These are phyloP conservation scores for Bombyx mandarina DNA, from an alignment of 1,140 invertebrate species.

Conservation along the genomic window DNA sequence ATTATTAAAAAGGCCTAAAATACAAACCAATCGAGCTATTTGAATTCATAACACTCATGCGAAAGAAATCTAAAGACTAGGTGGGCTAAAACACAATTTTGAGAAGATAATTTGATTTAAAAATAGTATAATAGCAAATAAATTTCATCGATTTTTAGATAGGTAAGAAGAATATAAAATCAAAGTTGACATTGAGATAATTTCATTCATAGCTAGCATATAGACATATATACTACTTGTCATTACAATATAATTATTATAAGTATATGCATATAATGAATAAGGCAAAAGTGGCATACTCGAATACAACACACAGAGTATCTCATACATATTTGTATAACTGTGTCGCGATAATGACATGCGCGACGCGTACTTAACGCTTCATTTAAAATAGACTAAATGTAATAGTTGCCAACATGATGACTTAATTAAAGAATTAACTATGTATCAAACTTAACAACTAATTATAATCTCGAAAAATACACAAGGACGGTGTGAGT, in stretches of 20 bases:
- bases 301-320: background rate
- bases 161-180: no score
- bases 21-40: slow-evolving; percentile 41
- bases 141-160: no score
- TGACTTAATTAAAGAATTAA: slow-evolving; percentile 48
- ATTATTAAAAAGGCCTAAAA: slow-evolving; percentile 44
- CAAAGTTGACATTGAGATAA: no score
- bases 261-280: no score
- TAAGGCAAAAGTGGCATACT: slow-evolving; percentile 12
- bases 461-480: slow-evolving; percentile 65
- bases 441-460: slow-evolving; percentile 44
- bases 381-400: slow-evolving; percentile 13
- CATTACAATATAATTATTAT: no score
- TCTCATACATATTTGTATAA: slow-evolving; percentile 17
- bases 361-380: slow-evolving; percentile 19
- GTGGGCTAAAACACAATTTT: slow-evolving; percentile 63
- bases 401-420: slow-evolving; percentile 59
- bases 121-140: no score
- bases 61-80: slow-evolving; percentile 62
- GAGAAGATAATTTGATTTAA: slow-evolving; percentile 19
- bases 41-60: slow-evolving; percentile 40
- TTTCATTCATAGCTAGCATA: no score
- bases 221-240: no score
- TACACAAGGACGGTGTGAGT: slow-evolving; percentile 69
- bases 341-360: slow-evolving; percentile 29